Percentiles rank a stretch among this genome's conserved stretches.
Evolutionary conservation across 1,140 invertebrate species (phyloP).

Genomic region (Neotoxoptera formosana): DNA sequence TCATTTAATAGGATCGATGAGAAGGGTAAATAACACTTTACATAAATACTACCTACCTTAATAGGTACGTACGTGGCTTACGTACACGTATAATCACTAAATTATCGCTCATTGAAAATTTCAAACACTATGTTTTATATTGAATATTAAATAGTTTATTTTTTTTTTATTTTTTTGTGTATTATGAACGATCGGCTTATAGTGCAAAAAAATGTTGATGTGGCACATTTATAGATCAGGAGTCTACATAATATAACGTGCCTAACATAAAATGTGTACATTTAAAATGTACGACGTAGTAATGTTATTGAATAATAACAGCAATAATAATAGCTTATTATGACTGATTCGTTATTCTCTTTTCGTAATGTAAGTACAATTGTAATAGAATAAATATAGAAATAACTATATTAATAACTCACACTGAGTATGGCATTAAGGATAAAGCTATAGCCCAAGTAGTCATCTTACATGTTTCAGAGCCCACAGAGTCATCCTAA

Average conservation of each 20-base stretch:
- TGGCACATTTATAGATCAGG: no score
- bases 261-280: neutral
- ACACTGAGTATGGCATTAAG: neutral
- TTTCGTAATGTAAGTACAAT: neutral
- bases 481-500: neutral
- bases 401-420: neutral
- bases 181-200: no score
- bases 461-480: neutral
- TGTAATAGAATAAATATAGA: neutral
- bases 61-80: neutral
- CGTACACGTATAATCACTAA: neutral
- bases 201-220: no score
- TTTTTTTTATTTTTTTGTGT: neutral
- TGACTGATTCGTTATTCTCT: neutral
- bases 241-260: no score
- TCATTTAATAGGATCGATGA: neutral
- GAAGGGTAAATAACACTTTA: neutral
- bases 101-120: neutral
- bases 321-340: neutral
- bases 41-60: neutral
- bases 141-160: no score
- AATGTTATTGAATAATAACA: neutral
- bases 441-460: neutral
- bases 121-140: neutral
- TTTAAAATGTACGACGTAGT: neutral